phyloP scores from a whole-genome alignment of 2,797 vertebrate species.

The Cirrhinus molitorella region DNA sequence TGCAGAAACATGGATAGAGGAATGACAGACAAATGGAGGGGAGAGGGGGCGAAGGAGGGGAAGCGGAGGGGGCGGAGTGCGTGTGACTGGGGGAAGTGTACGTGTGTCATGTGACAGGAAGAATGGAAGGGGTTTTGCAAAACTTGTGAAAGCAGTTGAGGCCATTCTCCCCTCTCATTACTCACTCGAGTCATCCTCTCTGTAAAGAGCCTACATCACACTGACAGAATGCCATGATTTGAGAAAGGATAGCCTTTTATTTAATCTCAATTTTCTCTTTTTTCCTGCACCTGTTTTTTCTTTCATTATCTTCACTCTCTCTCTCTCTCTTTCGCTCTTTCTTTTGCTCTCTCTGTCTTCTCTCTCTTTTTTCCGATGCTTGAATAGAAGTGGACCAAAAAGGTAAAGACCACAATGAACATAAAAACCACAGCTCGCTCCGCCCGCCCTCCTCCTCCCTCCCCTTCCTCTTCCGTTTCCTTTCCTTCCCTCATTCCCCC shows the following conservation, averaged over 20 bases:
- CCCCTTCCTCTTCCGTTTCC: constrained; percentile 64
- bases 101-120: constrained; percentile 70
- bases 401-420: constrained; percentile 95
- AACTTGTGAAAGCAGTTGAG: constrained; percentile 73
- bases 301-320: constrained; percentile 87
- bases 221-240: constrained; percentile 78
- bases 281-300: constrained; percentile 94
- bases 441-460: constrained; percentile 63
- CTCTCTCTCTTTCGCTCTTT: constrained; percentile 73
- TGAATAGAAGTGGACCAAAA: constrained; percentile 99
- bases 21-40: constrained; percentile 33
- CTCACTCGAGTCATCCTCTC: constrained; percentile 80
- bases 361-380: constrained; percentile 95
- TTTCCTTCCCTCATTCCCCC: constrained; percentile 73
- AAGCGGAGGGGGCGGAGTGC: constrained; percentile 38
- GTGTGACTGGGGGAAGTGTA: constrained; percentile 61
- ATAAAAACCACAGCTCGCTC: constrained; percentile 88
- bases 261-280: constrained; percentile 96
- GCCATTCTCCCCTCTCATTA: constrained; percentile 80
- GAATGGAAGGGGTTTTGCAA: constrained; percentile 69
- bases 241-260: constrained; percentile 86
- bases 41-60: constrained; percentile 52
- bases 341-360: constrained; percentile 80
- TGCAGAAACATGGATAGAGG: constrained; percentile 59
- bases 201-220: constrained; percentile 77